These are phyloP conservation scores for Neodiprion pinetum DNA, from an alignment of 1,140 invertebrate species.

Conservation along the genomic window DNA sequence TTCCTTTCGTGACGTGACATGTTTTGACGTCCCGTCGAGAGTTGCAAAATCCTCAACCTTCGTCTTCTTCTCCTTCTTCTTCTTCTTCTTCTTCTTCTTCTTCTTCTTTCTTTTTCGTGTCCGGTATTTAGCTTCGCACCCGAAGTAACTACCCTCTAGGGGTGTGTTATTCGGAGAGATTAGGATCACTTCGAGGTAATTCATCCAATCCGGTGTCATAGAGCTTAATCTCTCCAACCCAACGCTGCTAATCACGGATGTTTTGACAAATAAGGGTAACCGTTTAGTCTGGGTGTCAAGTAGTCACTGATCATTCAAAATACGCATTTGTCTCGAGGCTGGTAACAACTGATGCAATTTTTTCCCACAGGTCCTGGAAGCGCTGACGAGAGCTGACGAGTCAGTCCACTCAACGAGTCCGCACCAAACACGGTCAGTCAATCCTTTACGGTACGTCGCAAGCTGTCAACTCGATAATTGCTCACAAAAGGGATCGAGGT, in stretches of 20 bases:
- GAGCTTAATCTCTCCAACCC: background rate
- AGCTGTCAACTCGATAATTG: constrained; percentile 30
- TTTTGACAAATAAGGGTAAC: background rate
- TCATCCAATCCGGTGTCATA: background rate
- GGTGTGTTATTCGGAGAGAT: constrained; percentile 28
- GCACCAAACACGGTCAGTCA: background rate
- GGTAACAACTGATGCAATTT: no score
- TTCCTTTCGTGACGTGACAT: constrained; percentile 12
- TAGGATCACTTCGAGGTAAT: constrained; percentile 28
- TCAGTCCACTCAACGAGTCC: no score
- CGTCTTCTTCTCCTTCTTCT: background rate
- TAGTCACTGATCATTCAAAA: no score
- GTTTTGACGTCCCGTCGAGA: constrained; percentile 35
- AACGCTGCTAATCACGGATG: background rate
- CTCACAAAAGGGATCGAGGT: constrained; percentile 17
- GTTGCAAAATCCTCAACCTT: constrained; percentile 1
- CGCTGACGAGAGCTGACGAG: no score
- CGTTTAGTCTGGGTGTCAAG: background rate
- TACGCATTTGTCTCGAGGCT: no score
- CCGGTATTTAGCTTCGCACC: background rate
- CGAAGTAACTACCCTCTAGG: background rate
- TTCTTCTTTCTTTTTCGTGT: no score
- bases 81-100: background rate
- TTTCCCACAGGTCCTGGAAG: no score
- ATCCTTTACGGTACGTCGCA: constrained; percentile 21